A percentile compares a stretch with the other conserved stretches of the same genome.
phyloP scores from a whole-genome alignment of 1,140 invertebrate species.

The Drosophila suzukii region DNA sequence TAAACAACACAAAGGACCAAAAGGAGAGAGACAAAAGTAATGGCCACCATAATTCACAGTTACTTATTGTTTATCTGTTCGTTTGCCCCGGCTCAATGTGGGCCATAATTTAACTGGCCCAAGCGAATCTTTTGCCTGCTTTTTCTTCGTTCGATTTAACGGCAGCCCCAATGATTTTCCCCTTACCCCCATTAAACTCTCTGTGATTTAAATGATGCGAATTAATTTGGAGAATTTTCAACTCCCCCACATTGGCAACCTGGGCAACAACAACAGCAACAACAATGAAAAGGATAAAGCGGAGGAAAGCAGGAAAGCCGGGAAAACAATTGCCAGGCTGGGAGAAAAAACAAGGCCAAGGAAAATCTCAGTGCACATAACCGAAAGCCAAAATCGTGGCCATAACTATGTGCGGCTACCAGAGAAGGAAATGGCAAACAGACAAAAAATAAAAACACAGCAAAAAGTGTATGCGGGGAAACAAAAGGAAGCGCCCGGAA shows the following conservation, averaged over 20 bases:
- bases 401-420: constrained; percentile 78
- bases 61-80: constrained; percentile 83
- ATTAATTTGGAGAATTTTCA: constrained; percentile 74
- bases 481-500: constrained; percentile 34
- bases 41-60: constrained; percentile 83
- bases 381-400: constrained; percentile 77
- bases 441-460: constrained; percentile 64
- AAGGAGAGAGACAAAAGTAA: constrained; percentile 62
- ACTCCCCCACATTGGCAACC: constrained; percentile 33
- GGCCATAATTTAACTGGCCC: constrained; percentile 67
- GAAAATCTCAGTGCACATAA: constrained; percentile 72
- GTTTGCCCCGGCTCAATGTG: constrained; percentile 75
- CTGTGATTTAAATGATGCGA: constrained; percentile 79
- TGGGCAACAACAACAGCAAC: constrained; percentile 23
- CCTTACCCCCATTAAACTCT: neutral
- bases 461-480: constrained; percentile 32
- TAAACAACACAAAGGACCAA: constrained; percentile 62
- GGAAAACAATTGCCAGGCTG: constrained; percentile 21
- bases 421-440: constrained; percentile 61
- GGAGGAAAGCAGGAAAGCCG: constrained; percentile 1
- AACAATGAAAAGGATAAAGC: constrained; percentile 27
- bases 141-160: constrained; percentile 54
- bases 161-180: constrained; percentile 4
- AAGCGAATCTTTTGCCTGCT: constrained; percentile 8
- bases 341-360: constrained; percentile 40